phyloP scores from a whole-genome alignment of 2,888 invertebrate species.

The Meandrusa payeni region DNA sequence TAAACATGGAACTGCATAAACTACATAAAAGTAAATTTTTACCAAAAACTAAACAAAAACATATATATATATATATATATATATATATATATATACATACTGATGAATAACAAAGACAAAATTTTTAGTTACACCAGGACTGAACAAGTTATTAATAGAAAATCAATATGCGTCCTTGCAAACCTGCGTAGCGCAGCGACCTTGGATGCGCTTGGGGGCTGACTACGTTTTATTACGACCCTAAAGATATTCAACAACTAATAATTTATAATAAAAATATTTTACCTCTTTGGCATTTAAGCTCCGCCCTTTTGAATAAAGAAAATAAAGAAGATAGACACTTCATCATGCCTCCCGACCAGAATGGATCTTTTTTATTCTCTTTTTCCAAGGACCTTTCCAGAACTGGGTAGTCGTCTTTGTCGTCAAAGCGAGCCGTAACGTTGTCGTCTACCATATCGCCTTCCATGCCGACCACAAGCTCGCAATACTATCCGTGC shows the following conservation, averaged over 20 bases:
- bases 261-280: conserved; percentile 11
- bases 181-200: conserved; percentile 42
- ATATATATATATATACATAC: no score
- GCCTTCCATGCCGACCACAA: conserved; percentile 19
- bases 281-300: conserved; percentile 83
- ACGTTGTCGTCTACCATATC: conserved; percentile 28
- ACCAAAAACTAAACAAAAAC: no score
- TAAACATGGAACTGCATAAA: no score
- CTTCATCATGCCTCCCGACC: conserved; percentile 92
- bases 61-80: no score
- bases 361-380: conserved; percentile 81
- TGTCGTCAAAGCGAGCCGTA: conserved; percentile 30
- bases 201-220: conserved; percentile 37
- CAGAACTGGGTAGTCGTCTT: conserved; percentile 36
- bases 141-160: conserved; percentile 23
- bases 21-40: no score
- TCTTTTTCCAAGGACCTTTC: conserved; percentile 37
- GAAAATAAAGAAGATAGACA: conserved; percentile 94
- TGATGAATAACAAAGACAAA: no score
- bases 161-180: conserved; percentile 29
- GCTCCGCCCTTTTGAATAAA: conserved; percentile 88
- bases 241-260: conserved; percentile 25
- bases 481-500: no score
- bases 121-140: no score
- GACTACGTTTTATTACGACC: conserved; percentile 29